Conservation (phyloP, 1,140 invertebrate species). For the Calliphora vicina region DNA sequence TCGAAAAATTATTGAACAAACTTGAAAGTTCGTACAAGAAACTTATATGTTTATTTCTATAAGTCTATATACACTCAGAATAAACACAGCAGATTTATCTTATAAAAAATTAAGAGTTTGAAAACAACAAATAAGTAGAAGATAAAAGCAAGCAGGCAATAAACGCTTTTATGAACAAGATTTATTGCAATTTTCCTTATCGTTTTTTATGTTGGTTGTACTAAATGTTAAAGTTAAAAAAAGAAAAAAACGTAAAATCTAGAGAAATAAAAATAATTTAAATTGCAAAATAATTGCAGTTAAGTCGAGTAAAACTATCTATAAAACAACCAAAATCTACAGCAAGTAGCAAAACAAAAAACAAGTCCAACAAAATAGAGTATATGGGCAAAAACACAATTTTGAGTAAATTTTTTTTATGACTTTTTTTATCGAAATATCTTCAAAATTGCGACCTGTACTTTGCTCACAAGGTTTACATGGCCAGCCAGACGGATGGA, state of each 20-base stretch:
- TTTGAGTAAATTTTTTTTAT: no score
- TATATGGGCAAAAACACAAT: no score
- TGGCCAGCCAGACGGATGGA: no score
- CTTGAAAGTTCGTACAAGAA: not conserved
- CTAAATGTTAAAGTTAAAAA: not conserved
- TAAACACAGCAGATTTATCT: not conserved
- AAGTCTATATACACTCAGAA: not conserved
- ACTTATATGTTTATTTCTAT: not conserved
- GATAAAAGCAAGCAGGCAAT: not conserved
- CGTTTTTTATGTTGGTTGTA: not conserved
- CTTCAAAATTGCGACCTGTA: no score
- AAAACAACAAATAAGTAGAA: not conserved
- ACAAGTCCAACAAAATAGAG: not conserved
- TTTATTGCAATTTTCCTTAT: not conserved
- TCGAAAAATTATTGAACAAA: not conserved
- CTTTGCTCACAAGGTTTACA: no score
- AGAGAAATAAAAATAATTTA: conserved; percentile 44
- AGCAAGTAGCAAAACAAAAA: not conserved
- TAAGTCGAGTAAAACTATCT: conserved; percentile 56
- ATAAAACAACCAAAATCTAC: not conserved
- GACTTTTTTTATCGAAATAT: no score
- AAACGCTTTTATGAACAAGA: not conserved
- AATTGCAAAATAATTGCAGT: conserved; percentile 63
- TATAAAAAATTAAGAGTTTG: not conserved
- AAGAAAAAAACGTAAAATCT: not conserved